Conservation (phyloP, 2,113 vertebrate species). For the Gobiocypris rarus region DNA sequence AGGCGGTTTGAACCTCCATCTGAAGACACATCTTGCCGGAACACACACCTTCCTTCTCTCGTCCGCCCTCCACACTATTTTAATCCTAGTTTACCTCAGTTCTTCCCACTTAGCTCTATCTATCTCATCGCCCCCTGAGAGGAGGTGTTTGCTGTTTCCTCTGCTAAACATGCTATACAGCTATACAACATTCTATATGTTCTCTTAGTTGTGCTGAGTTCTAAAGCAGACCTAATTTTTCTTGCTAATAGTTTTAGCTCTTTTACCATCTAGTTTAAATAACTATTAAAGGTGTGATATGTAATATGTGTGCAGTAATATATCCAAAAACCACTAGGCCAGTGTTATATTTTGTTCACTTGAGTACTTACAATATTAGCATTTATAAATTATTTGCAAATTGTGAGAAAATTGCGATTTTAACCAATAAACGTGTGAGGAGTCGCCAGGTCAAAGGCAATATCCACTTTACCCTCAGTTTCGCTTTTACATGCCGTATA, state of each 20-base stretch:
- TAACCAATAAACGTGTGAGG: too few relatives aligned
- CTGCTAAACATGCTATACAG: slow-evolving; percentile 3
- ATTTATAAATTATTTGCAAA: too few relatives aligned
- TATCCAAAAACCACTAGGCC: too few relatives aligned
- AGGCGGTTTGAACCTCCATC: slow-evolving; percentile 55
- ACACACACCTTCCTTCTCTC: slow-evolving; percentile 48
- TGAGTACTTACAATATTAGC: too few relatives aligned
- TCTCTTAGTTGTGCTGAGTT: neutral
- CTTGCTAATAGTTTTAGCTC: neutral
- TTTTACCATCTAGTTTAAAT: neutral
- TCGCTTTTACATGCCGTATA: too few relatives aligned
- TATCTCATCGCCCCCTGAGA: slow-evolving; percentile 14
- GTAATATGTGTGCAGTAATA: too few relatives aligned
- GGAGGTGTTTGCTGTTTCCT: slow-evolving; percentile 22
- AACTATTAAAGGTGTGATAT: neutral
- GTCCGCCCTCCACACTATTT: slow-evolving; percentile 50
- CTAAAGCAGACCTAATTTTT: neutral
- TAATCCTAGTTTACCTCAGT: slow-evolving; percentile 34
- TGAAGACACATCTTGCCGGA: slow-evolving; percentile 56
- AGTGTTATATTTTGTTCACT: too few relatives aligned
- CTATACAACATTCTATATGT: too few relatives aligned
- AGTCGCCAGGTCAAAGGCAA: too few relatives aligned
- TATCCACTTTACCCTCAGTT: too few relatives aligned
- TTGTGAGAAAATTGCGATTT: too few relatives aligned
- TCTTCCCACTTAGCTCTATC: slow-evolving; percentile 19